Base-by-base conservation (phyloP, 2,113 vertebrate species). In the Raphicerus campestris region DNA sequence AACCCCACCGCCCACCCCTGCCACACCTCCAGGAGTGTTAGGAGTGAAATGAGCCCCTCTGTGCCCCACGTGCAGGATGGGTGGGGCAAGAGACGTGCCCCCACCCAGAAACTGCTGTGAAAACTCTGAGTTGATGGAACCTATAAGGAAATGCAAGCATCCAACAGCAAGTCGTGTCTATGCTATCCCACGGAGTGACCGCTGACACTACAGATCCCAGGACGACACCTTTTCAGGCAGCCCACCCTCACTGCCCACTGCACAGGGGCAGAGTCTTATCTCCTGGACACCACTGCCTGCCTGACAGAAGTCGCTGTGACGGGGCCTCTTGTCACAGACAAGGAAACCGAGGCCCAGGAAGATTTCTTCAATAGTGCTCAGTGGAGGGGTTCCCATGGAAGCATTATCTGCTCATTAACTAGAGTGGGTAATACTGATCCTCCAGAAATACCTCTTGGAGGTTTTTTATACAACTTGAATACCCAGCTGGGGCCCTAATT, bases 361-460 rank as follows among this genome's bases (percentile, higher is more conserved):
- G 20, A 24, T 32, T 32, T 66, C 66, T 39, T 45, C 42, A 39
- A 42, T 7, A 42, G 58, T 45, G 30, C 32, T 63, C 22, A 16
- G 66, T 26, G n/a, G 49, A 81, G 30, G 63, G 11, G 82, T 96
- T 95, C 84, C 97, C 88, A 56, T 47, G 49, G 56, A 70, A 94
- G 39, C 56, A 22, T 24, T 45, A 70, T 28, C 63, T 66, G 61
- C 86, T 97, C 95, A 97, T 98, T 97, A 98, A 83, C 82, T 78
- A 96, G 93, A 98, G 97, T 97, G 98, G 84, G 77, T 82, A 35
- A 49, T 61, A 2, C 24, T 95, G 93, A 97, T 96, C 88, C 94
- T 32, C 91, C n/a, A 3, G 13, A 93, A 97, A 98, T 94, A 80
- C 96, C 55, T 47, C 91, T 81, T 30, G 20, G 88, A 96, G 95